Percentiles rank a stretch among this genome's conserved stretches.
Conservation (phyloP, 2,888 invertebrate genomes). For the Muscina levida region DNA sequence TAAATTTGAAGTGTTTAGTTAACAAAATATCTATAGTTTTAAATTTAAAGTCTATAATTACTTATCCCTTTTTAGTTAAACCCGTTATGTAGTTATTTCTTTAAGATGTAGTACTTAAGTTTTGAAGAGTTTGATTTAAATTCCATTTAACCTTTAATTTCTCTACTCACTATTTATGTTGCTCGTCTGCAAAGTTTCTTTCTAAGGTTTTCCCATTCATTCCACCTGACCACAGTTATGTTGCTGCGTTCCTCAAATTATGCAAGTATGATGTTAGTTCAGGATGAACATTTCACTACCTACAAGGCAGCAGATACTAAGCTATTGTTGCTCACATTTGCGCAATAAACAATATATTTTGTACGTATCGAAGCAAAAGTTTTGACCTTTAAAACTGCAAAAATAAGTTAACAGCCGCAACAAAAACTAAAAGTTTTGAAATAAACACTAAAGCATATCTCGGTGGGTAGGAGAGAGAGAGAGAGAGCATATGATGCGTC, state of each 20-base stretch:
- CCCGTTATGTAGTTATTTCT: too few relatives aligned
- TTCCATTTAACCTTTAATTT: conserved; percentile 1
- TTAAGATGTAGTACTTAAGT: too few relatives aligned
- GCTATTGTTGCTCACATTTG: too few relatives aligned
- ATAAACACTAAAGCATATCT: conserved; percentile 4
- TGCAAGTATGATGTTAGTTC: neutral
- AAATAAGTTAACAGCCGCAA: conserved; percentile 22
- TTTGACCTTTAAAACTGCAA: conserved; percentile 45
- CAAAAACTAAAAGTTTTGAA: conserved; percentile 31
- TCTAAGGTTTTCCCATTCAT: conserved; percentile 32
- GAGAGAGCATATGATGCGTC: neutral
- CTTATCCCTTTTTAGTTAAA: too few relatives aligned
- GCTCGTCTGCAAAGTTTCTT: conserved; percentile 57
- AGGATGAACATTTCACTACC: conserved; percentile 29
- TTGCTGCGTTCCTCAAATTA: neutral
- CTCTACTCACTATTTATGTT: neutral
- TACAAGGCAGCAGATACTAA: neutral
- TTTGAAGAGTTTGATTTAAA: too few relatives aligned
- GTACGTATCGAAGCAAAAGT: conserved; percentile 43
- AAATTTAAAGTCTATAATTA: too few relatives aligned
- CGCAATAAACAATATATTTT: conserved; percentile 43
- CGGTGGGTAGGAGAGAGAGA: too few relatives aligned
- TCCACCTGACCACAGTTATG: conserved; percentile 38
- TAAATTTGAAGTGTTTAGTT: too few relatives aligned
- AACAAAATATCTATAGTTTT: too few relatives aligned